Evolutionary conservation across 2,888 invertebrate genomes (phyloP), one percentile per base, ranked within the genome.

Genomic region (Actias luna): DNA sequence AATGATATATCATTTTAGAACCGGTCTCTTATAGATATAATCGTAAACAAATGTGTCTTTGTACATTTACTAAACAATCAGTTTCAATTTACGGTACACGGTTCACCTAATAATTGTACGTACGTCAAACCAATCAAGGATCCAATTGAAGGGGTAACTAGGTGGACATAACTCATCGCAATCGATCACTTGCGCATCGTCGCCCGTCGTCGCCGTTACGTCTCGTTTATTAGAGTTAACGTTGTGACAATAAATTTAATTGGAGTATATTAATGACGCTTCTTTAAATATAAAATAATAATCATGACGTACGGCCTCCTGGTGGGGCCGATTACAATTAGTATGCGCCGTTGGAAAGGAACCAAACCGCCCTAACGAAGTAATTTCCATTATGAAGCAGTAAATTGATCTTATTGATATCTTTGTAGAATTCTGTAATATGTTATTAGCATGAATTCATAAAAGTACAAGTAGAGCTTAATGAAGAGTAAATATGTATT

Each of bases 71-170:
- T 79, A 82, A 85, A 86, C 84, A 88, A 89, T 89, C 85, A 86
- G 84, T 77, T 82, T 82, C 88, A 89, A 90, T 89, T 86, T 85
- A 85, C 82, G 79, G 76, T 71, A 79, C 83, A 76, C 73, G 74
- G 82, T 78, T 79, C 78, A 79, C 78, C 83, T 83, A 84, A 87
- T 87, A 87, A 85, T 85, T 82, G 83, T 81, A 83, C 82, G 85
- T 80, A 88, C 86, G 87, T 91, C 89, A 84, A 87, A 85, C 85
- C 92, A 91, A 92, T 92, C 90, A 89, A 84, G 85, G 82, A 84
- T 79, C 83, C 92, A 92, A 92, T 92, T 92, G 92, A 88, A 88
- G 85, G 89, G 89, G 88, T 90, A 90, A 91, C 89, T 88, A 88
- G 85, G 85, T 88, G 88, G 88, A 88, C 88, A 84, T 85, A 88